These are phyloP conservation scores for Clarias laeviceps DNA, from an alignment of 2,797 vertebrate species.

Conservation along the genomic window DNA sequence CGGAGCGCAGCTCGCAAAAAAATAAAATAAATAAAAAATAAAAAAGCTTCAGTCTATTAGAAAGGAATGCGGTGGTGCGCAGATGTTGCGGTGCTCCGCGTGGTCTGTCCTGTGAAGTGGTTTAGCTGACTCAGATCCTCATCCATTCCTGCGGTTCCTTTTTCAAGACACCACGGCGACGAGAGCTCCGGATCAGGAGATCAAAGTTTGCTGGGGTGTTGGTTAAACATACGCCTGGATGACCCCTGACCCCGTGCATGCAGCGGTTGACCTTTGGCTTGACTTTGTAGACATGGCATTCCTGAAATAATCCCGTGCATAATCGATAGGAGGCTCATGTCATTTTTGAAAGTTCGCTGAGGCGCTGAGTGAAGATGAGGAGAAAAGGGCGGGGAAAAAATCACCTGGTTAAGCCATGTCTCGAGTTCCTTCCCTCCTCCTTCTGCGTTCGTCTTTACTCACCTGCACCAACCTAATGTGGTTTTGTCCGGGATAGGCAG, in stretches of 20 bases:
- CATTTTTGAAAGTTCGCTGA: not conserved
- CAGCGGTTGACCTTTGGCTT: slow-evolving; percentile 64
- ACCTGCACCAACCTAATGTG: slow-evolving; percentile 46
- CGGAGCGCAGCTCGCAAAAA: not conserved
- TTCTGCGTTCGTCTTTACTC: slow-evolving; percentile 9
- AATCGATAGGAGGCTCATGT: not conserved
- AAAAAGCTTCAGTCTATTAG: slow-evolving; percentile 71
- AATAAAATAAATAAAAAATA: not conserved
- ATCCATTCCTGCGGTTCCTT: slow-evolving; percentile 78
- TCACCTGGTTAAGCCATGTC: not conserved
- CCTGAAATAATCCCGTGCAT: not conserved
- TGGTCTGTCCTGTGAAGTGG: slow-evolving; percentile 74
- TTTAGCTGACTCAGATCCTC: slow-evolving; percentile 74
- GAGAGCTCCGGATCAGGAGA: slow-evolving; percentile 63
- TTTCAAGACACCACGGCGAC: slow-evolving; percentile 52
- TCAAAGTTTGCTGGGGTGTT: slow-evolving; percentile 65
- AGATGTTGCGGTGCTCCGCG: slow-evolving; percentile 74
- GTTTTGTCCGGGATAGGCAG: slow-evolving; percentile 16
- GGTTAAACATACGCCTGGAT: slow-evolving; percentile 61
- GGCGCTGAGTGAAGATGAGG: not conserved
- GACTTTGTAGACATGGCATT: not conserved
- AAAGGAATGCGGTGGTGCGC: slow-evolving; percentile 69
- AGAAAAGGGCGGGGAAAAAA: not conserved
- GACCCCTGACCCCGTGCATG: slow-evolving; percentile 67
- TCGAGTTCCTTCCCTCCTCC: not conserved